Conservation (phyloP, 2,888 invertebrate genomes). For the Meteorus cinctellus region DNA sequence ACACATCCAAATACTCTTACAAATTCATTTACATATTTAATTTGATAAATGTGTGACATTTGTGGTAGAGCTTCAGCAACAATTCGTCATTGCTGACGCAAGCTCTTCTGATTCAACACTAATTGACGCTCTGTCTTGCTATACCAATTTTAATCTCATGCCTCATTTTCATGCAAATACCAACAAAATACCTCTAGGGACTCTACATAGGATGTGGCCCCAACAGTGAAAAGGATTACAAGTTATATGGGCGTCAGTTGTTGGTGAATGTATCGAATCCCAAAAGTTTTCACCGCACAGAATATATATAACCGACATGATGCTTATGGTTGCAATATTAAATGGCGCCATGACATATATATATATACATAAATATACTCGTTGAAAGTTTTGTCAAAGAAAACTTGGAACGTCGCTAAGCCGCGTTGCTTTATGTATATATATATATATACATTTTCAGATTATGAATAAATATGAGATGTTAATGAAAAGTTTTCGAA, state of each 20-base stretch:
- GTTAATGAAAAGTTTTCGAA: conserved; percentile 50
- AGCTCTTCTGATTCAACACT: conserved; percentile 19
- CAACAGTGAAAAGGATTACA: conserved; percentile 29
- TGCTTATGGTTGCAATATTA: conserved; percentile 21
- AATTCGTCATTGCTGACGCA: conserved; percentile 9
- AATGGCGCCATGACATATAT: background rate
- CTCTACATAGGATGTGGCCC: conserved; percentile 13
- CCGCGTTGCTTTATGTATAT: background rate
- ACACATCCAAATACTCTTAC: background rate
- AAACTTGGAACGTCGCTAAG: conserved; percentile 38
- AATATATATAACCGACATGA: conserved; percentile 19
- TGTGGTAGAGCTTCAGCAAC: background rate
- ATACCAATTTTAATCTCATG: conserved; percentile 39
- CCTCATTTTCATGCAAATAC: conserved; percentile 42
- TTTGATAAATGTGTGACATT: background rate
- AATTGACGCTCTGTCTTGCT: conserved; percentile 41
- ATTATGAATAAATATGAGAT: conserved; percentile 56
- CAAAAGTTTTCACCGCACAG: conserved; percentile 26
- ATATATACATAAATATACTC: conserved; percentile 2
- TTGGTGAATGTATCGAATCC: background rate
- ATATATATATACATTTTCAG: background rate
- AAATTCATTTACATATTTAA: background rate
- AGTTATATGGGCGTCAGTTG: conserved; percentile 25
- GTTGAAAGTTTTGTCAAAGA: conserved; percentile 31
- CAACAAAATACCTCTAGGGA: conserved; percentile 26